These are phyloP conservation scores for Danio albolineatus DNA, from an alignment of 2,797 vertebrate species.

Conservation along the genomic window DNA sequence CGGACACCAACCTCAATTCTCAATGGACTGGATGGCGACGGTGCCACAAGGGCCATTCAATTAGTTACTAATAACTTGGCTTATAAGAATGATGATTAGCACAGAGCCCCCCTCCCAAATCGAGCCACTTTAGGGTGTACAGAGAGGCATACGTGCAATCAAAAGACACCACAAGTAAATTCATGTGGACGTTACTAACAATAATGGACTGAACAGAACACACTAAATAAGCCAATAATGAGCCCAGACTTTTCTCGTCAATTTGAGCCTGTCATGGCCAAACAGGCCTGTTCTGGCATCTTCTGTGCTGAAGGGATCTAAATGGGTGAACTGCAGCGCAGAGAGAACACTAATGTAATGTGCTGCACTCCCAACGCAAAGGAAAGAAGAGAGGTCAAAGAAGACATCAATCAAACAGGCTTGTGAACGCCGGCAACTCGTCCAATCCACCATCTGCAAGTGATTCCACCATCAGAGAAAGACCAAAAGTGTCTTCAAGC, in stretches of 20 bases:
- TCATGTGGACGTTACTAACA: conserved; percentile 47
- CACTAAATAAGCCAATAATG: conserved; percentile 50
- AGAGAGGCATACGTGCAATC: conserved; percentile 29
- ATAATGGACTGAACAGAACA: conserved; percentile 49
- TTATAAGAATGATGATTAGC: conserved; percentile 35
- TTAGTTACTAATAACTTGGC: conserved; percentile 41
- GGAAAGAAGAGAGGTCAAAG: conserved; percentile 48
- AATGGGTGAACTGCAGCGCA: conserved; percentile 22
- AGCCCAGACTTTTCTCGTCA: conserved; percentile 48
- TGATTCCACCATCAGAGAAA: conserved; percentile 49
- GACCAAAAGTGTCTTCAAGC: conserved; percentile 47
- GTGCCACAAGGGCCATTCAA: conserved; percentile 28
- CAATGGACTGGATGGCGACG: neutral
- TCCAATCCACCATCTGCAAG: conserved; percentile 59
- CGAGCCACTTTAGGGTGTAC: conserved; percentile 1
- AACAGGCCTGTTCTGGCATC: conserved; percentile 38
- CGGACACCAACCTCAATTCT: conserved; percentile 34
- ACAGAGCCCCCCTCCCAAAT: neutral
- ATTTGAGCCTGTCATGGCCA: conserved; percentile 40
- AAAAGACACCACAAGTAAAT: conserved; percentile 46
- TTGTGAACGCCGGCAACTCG: conserved; percentile 31
- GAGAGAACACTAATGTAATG: conserved; percentile 50
- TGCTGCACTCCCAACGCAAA: conserved; percentile 37
- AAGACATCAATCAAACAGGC: conserved; percentile 57
- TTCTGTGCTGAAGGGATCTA: conserved; percentile 24